Conservation (phyloP, 2,888 invertebrate species). For the Hyposoter didymator region DNA sequence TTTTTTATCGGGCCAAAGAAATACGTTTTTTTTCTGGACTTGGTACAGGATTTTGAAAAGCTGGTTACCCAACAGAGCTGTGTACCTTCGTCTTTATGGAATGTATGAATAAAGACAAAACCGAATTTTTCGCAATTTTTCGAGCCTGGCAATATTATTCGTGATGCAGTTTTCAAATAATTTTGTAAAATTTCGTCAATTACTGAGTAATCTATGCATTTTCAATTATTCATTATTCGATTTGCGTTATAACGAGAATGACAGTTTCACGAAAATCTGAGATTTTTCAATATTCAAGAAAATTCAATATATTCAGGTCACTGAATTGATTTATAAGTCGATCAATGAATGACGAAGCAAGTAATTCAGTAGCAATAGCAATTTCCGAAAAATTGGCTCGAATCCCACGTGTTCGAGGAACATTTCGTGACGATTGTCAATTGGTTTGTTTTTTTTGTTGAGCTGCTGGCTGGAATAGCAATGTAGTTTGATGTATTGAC, state of each 20-base stretch:
- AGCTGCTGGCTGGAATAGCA: slow-evolving; percentile 5
- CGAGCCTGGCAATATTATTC: not conserved
- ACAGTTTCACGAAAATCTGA: not conserved
- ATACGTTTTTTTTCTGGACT: no score
- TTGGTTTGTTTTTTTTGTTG: not conserved
- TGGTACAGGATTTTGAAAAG: no score
- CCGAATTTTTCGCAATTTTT: not conserved
- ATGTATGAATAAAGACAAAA: no score
- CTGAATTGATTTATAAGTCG: not conserved
- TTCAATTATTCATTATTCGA: not conserved
- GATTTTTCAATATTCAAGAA: not conserved
- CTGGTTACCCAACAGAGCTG: no score
- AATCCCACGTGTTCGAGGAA: not conserved
- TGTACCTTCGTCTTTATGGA: no score
- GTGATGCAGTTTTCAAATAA: not conserved
- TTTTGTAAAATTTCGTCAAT: not conserved
- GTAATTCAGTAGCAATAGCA: not conserved
- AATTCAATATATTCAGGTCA: not conserved
- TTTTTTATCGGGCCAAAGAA: no score
- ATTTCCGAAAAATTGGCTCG: not conserved
- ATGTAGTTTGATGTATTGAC: slow-evolving; percentile 2
- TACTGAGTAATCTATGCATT: not conserved
- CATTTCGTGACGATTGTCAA: not conserved
- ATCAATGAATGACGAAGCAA: not conserved
- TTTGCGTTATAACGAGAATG: not conserved